Conservation (phyloP, 2,797 vertebrate species). For the Haliaeetus vocifer region DNA sequence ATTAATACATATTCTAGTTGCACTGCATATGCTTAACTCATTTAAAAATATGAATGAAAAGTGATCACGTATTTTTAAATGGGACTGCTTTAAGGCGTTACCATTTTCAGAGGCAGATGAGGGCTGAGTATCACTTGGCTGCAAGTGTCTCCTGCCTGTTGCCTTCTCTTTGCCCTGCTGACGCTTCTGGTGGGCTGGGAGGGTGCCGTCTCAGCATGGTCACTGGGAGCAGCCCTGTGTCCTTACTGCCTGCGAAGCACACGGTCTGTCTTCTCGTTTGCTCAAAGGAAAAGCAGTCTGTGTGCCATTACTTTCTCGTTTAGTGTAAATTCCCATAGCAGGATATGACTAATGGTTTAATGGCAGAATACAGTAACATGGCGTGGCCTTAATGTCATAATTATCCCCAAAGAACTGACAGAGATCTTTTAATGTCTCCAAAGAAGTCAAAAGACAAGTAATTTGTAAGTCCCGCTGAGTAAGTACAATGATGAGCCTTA, state of each 20-base stretch:
- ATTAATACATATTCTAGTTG: neutral
- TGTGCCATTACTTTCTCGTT: neutral
- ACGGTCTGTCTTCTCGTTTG: neutral
- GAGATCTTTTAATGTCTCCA: neutral
- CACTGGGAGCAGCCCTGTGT: neutral
- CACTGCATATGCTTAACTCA: neutral
- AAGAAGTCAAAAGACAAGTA: neutral
- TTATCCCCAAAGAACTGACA: conserved; percentile 2
- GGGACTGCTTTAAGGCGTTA: neutral
- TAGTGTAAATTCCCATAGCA: neutral
- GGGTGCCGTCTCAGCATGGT: rapidly evolving
- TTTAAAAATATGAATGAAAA: neutral
- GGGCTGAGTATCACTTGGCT: neutral
- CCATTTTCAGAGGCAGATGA: neutral
- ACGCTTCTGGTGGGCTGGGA: neutral
- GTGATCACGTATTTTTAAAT: neutral
- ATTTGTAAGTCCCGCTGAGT: neutral
- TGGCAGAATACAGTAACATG: neutral
- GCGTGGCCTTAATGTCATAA: neutral
- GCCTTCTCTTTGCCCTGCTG: neutral
- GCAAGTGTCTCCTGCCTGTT: neutral
- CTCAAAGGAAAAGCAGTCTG: neutral
- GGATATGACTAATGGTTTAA: neutral
- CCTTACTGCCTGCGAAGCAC: neutral
- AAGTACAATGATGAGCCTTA: neutral